Percentiles rank a stretch among this genome's conserved stretches.
These are phyloP conservation scores for Pangasianodon hypophthalmus DNA, from an alignment of 2,113 vertebrate species.

Conservation along the genomic window DNA sequence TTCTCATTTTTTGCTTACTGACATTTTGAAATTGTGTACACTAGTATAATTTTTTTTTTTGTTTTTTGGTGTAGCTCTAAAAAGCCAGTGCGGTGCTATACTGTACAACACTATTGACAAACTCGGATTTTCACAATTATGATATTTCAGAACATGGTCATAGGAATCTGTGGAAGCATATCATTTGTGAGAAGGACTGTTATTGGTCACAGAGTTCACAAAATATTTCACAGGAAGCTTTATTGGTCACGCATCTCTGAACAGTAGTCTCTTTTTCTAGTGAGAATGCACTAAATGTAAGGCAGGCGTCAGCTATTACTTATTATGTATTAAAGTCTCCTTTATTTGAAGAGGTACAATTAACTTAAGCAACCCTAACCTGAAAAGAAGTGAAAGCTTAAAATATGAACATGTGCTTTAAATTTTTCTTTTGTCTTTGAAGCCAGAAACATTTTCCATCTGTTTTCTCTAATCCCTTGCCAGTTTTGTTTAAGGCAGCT, in stretches of 20 bases:
- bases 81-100: neutral
- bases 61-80: neutral
- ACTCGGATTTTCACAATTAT: neutral
- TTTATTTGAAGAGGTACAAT: neutral
- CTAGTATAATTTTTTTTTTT: neutral
- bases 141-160: neutral
- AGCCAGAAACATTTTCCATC: neutral
- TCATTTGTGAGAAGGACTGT: neutral
- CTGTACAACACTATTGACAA: neutral
- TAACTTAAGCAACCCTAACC: neutral
- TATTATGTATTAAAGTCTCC: neutral
- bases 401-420: neutral
- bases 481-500: slow-evolving; percentile 13
- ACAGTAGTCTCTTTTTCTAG: neutral
- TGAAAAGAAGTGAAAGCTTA: neutral
- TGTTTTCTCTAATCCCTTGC: slow-evolving; percentile 12
- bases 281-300: neutral
- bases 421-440: neutral
- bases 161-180: neutral
- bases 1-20: neutral
- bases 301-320: neutral
- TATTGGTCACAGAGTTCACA: neutral
- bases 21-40: neutral
- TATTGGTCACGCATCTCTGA: neutral
- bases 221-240: neutral